Base-by-base conservation (phyloP, 2,888 invertebrate species). In the Buathra laborator region DNA sequence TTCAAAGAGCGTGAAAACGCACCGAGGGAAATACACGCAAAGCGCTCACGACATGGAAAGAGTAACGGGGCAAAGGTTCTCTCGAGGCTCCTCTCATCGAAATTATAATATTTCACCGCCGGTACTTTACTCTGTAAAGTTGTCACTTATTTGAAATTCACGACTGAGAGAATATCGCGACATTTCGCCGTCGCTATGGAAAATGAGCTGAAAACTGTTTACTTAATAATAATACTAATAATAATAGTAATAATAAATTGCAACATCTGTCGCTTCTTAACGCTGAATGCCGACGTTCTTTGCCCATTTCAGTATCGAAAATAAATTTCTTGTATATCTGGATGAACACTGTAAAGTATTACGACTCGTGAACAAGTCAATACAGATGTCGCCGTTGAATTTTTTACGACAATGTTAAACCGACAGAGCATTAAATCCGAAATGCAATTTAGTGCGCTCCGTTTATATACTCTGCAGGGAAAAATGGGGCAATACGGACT, bases 141-240 rank as follows among this genome's bases (percentile, higher is more conserved):
- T 72, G 77, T 77, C 82, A 72, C 77, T 82, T 70, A 82, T 82
- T 82, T 82, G 77, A 77, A 82, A 82, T 82, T 77, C 82, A 51
- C 67, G 56, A 77, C 46, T 77, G 66, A 56, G 66, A 77, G 10
- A 19, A 77, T 71, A 77, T 77, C 77, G 64, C 37, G 12, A 19
- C 16, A 44, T 44, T 59, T 68, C 62, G 48, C 7, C 43, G 62
- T 46, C 19, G n/a, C 12, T 10, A 44, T 19, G 19, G 7, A 24
- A 56, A 56, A 56, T 24, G 12, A 19, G 24, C 10, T 19, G 56
- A 24, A 24, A 9, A 19, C 24, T 24, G 1, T 56, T 56, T 56
- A 19, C 56, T 56, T 19, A 56, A 56, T 24, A 24, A 56, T 56
- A 16, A 56, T 24, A 24, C 16, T 56, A 16, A 24, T 37, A 37